These are phyloP conservation scores for Cataglyphis altisquamis DNA, from an alignment of 2,888 invertebrate species.

Conservation along the genomic window DNA sequence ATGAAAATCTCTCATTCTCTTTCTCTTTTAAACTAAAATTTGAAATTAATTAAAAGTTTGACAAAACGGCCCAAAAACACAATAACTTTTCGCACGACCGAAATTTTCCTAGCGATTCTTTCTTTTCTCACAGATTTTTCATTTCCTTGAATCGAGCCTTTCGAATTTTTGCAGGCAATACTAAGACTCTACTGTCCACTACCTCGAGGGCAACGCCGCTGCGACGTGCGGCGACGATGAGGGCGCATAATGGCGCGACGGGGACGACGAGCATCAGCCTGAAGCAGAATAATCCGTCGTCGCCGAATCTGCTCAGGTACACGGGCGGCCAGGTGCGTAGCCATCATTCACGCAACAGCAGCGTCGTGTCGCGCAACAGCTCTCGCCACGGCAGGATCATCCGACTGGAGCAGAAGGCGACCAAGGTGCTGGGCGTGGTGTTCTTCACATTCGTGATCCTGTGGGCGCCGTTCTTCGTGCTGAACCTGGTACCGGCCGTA, in stretches of 20 bases:
- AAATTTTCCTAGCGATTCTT: not conserved
- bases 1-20: not conserved
- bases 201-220: slow-evolving; percentile 86
- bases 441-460: slow-evolving; percentile 97
- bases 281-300: slow-evolving; percentile 86
- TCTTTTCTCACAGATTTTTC: not conserved
- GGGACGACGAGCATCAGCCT: slow-evolving; percentile 79
- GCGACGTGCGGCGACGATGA: slow-evolving; percentile 88
- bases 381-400: slow-evolving; percentile 94
- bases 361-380: slow-evolving; percentile 93
- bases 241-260: slow-evolving; percentile 87
- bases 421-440: slow-evolving; percentile 97
- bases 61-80: no score
- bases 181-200: slow-evolving; percentile 84
- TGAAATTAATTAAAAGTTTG: not conserved
- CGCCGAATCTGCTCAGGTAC: slow-evolving; percentile 87
- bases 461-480: slow-evolving; percentile 98
- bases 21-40: not conserved
- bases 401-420: slow-evolving; percentile 97
- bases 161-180: slow-evolving; percentile 85
- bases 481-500: slow-evolving; percentile 94
- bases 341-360: slow-evolving; percentile 93
- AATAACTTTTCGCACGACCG: not conserved
- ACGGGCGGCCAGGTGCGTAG: slow-evolving; percentile 89
- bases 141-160: slow-evolving; percentile 16